These are phyloP conservation scores for Ptychadena robeensis DNA, from an alignment of 2,797 vertebrate species.

Conservation along the genomic window DNA sequence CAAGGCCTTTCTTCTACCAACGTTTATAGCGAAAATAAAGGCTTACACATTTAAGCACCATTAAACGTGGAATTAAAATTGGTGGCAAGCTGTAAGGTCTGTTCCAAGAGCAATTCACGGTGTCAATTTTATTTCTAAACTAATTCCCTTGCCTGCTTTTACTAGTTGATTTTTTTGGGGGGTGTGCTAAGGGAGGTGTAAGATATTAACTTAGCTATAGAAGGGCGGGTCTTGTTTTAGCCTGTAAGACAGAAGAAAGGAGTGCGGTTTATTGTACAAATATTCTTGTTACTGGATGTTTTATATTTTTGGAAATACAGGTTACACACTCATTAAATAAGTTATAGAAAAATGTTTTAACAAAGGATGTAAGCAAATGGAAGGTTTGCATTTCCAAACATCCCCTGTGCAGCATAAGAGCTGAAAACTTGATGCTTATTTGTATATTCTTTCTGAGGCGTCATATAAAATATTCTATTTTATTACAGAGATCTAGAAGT, in stretches of 20 bases:
- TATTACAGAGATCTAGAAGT: not conserved
- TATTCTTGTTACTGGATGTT: conserved; percentile 26
- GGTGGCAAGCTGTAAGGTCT: conserved; percentile 42
- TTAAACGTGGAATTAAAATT: conserved; percentile 59
- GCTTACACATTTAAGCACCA: conserved; percentile 57
- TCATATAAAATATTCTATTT: not conserved
- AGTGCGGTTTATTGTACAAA: conserved; percentile 22
- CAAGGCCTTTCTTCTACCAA: conserved; percentile 48
- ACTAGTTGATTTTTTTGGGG: conserved; percentile 15
- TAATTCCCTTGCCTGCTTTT: conserved; percentile 46
- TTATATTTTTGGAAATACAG: conserved; percentile 15
- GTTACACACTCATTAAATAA: conserved; percentile 32
- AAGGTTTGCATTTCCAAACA: not conserved
- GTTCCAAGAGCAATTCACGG: conserved; percentile 56
- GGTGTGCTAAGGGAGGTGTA: conserved; percentile 33
- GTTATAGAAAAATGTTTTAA: conserved; percentile 32
- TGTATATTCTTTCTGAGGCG: not conserved
- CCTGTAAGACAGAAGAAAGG: conserved; percentile 10
- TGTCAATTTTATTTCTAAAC: conserved; percentile 55
- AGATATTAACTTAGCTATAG: conserved; percentile 28
- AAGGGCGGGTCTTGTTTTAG: conserved; percentile 40
- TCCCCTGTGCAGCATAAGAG: not conserved
- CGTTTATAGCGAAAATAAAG: conserved; percentile 58
- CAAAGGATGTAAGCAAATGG: conserved; percentile 6
- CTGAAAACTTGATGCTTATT: not conserved